Conservation (phyloP, 2,113 vertebrate genomes). For the Rhea americana region DNA sequence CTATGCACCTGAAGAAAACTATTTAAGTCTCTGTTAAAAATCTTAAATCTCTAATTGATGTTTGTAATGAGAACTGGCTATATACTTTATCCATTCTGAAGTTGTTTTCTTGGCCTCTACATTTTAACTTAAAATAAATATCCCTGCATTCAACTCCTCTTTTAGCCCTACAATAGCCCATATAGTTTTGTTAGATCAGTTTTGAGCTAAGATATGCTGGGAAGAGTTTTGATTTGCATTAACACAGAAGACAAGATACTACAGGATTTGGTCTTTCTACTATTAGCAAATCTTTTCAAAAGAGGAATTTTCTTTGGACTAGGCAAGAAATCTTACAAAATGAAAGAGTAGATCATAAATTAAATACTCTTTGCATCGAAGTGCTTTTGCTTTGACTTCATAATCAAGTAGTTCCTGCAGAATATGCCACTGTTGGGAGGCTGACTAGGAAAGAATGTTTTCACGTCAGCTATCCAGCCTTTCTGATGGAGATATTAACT, state of each 20-base stretch:
- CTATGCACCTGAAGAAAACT: neutral
- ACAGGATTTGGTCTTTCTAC: neutral
- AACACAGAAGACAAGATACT: neutral
- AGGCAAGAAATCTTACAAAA: constrained; percentile 9
- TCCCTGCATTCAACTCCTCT: neutral
- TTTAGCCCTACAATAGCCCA: constrained; percentile 1
- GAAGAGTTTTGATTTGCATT: neutral
- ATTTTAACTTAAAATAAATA: constrained; percentile 32
- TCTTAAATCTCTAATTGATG: constrained; percentile 22
- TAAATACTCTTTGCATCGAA: neutral
- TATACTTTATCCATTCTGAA: constrained; percentile 19
- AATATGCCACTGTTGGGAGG: neutral
- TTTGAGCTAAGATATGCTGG: neutral
- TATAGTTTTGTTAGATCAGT: neutral
- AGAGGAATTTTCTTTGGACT: neutral
- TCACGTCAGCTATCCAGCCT: neutral
- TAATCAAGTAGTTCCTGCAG: neutral
- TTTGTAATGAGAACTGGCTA: constrained; percentile 5
- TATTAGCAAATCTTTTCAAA: constrained; percentile 16
- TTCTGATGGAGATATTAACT: neutral
- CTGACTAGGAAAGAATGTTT: constrained; percentile 16
- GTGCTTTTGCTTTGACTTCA: constrained; percentile 36
- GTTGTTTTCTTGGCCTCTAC: constrained; percentile 13
- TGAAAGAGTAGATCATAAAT: constrained; percentile 20
- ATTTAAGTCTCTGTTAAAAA: neutral